These are phyloP conservation scores for Zosterops japonicus DNA, from an alignment of 2,113 vertebrate genomes.

Conservation along the genomic window DNA sequence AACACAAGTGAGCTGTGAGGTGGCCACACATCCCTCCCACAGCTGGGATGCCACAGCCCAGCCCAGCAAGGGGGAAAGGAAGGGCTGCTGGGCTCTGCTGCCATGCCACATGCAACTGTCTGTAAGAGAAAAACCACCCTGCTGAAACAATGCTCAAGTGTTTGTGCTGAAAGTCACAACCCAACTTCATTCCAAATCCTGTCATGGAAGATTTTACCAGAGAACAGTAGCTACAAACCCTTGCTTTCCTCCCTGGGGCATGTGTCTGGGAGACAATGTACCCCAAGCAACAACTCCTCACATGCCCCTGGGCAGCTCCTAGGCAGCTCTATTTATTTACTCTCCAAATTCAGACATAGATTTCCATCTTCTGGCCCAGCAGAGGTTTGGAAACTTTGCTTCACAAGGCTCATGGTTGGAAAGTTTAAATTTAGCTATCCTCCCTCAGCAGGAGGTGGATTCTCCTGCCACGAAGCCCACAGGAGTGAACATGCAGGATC, in stretches of 20 bases:
- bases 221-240: background rate
- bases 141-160: background rate
- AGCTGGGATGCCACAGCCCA: background rate
- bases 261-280: background rate
- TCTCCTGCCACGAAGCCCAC: slow-evolving; percentile 36
- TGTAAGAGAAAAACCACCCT: background rate
- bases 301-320: background rate
- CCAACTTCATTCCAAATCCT: background rate
- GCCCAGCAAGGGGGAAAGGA: background rate
- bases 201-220: background rate
- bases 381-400: slow-evolving; percentile 55
- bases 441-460: slow-evolving; percentile 53
- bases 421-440: slow-evolving; percentile 70
- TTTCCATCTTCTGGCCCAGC: slow-evolving; percentile 42
- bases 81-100: fast-evolving
- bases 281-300: background rate
- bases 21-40: fast-evolving
- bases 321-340: slow-evolving; percentile 44
- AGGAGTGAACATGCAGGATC: background rate
- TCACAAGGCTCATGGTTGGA: slow-evolving; percentile 44
- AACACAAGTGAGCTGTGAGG: fast-evolving
- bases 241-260: background rate
- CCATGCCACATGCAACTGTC: background rate
- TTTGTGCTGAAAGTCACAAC: background rate
- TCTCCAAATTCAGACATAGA: slow-evolving; percentile 22